Conservation (phyloP, 2,888 invertebrate species). For the Tillus elongatus region DNA sequence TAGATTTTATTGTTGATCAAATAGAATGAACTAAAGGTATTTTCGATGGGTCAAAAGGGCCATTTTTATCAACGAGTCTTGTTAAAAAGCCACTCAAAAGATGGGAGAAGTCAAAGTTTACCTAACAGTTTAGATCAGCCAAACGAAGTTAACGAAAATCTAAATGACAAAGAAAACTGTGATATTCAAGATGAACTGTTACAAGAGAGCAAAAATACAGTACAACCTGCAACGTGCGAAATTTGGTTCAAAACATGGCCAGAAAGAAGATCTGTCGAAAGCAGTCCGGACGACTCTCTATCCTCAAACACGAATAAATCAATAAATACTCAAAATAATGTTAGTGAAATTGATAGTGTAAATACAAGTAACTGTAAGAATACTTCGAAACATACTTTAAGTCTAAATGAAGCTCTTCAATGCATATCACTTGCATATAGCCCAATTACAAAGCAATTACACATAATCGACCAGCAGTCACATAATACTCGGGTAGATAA, state of each 20-base stretch:
- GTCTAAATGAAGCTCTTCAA: conserved; percentile 60
- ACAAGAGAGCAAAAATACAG: conserved; percentile 24
- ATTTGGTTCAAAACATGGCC: conserved; percentile 47
- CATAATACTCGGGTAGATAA: conserved; percentile 12
- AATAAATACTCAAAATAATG: conserved; percentile 27
- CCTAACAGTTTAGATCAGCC: conserved; percentile 36
- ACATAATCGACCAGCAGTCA: conserved; percentile 47
- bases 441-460: conserved; percentile 63
- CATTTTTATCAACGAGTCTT: conserved; percentile 26
- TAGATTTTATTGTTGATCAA: no score
- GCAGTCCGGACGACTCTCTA: conserved; percentile 22
- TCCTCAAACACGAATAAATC: conserved; percentile 15
- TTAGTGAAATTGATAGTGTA: no score
- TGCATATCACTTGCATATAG: conserved; percentile 67
- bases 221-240: conserved; percentile 27
- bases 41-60: conserved; percentile 27
- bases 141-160: conserved; percentile 15
- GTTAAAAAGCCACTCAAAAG: conserved; percentile 25
- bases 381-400: conserved; percentile 45
- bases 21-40: conserved; percentile 23
- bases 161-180: conserved; percentile 26
- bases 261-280: conserved; percentile 37
- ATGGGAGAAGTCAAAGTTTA: conserved; percentile 39
- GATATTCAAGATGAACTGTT: conserved; percentile 28
- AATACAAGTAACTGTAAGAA: no score